A percentile compares a stretch with the other conserved stretches of the same genome.
phyloP scores from a whole-genome alignment of 2,797 vertebrate genomes.

The Urophycis tenuis region DNA sequence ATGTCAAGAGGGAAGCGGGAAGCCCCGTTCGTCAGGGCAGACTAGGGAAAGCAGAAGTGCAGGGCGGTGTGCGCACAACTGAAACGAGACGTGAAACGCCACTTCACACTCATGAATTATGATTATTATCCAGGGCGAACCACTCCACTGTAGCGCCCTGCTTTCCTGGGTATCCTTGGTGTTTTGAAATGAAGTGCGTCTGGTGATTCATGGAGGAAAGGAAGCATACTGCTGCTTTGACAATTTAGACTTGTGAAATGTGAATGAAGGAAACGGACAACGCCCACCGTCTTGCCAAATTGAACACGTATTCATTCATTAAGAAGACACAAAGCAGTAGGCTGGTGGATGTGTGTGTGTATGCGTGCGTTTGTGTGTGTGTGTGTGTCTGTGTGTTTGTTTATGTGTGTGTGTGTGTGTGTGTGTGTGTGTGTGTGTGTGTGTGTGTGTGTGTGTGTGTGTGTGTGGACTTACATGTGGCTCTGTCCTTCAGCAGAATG shows the following conservation, averaged over 20 bases:
- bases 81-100: constrained; percentile 6
- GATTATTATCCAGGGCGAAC: neutral
- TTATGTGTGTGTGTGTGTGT: neutral
- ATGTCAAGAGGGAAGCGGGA: constrained; percentile 53
- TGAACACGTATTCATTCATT: too few relatives aligned
- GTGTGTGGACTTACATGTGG: constrained; percentile 64
- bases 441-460: constrained; percentile 1
- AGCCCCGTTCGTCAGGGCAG: constrained; percentile 48
- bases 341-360: neutral
- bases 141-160: neutral
- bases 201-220: too few relatives aligned
- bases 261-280: neutral
- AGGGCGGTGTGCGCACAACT: constrained; percentile 42
- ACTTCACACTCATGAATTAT: neutral
- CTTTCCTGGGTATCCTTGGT: neutral
- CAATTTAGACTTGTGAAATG: neutral
- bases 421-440: neutral
- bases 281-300: too few relatives aligned
- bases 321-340: neutral
- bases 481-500: constrained; percentile 66
- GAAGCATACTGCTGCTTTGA: neutral
- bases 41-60: constrained; percentile 29
- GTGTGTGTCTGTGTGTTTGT: neutral
- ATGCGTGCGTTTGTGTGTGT: neutral
- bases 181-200: too few relatives aligned